Evolutionary conservation across 2,888 invertebrate genomes (phyloP).

Genomic region (Chaitophorus viminalis): DNA sequence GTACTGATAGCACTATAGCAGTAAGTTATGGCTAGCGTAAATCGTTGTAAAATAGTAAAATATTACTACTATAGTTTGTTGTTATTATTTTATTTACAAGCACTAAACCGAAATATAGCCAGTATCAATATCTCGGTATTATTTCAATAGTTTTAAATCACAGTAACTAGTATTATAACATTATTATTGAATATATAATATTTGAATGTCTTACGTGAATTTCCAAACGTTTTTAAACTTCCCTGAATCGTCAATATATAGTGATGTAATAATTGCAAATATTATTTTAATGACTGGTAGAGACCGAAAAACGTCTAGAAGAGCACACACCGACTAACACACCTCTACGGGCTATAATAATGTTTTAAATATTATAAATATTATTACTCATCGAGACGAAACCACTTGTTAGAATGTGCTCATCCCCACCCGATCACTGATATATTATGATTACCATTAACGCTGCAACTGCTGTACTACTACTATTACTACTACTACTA

Average conservation of each 20-base stretch:
- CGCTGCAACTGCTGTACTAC: no score
- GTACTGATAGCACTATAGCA: constrained; percentile 25
- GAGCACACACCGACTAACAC: neutral
- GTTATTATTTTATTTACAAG: neutral
- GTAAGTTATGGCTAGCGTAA: no score
- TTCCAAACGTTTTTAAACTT: neutral
- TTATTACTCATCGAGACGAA: constrained; percentile 45
- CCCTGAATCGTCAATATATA: neutral
- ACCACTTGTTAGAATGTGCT: constrained; percentile 51
- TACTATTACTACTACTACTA: no score
- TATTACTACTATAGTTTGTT: neutral
- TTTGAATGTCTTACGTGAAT: neutral
- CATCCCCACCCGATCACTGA: neutral
- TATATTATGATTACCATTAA: neutral
- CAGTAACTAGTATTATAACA: neutral
- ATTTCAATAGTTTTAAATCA: no score
- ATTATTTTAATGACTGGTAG: neutral
- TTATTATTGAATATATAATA: neutral
- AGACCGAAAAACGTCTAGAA: constrained; percentile 17
- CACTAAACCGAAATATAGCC: neutral
- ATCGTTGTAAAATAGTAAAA: no score
- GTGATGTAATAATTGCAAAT: neutral
- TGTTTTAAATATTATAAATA: constrained; percentile 4
- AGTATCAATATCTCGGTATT: no score
- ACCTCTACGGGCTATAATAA: neutral